phyloP scores from a whole-genome alignment of 2,888 invertebrate genomes.

The Ophioninae sp. region DNA sequence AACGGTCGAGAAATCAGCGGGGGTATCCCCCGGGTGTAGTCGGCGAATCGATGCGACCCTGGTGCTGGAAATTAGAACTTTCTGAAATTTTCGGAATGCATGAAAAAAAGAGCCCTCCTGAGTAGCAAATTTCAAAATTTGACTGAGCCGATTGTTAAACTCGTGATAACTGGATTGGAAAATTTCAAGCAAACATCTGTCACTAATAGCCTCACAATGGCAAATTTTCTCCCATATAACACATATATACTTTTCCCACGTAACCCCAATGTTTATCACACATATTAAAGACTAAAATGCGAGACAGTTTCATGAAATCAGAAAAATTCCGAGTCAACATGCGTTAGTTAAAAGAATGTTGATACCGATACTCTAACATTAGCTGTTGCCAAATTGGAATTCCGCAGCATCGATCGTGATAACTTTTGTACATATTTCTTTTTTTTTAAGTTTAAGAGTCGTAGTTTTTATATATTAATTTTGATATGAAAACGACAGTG shows the following conservation, averaged over 20 bases:
- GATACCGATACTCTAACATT: not conserved
- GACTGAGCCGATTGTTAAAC: no score
- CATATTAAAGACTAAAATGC: not conserved
- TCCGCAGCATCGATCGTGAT: not conserved
- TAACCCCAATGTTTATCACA: not conserved
- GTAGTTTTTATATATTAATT: not conserved
- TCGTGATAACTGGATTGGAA: no score
- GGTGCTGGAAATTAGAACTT: not conserved
- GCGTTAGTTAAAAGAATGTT: no score
- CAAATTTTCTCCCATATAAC: no score
- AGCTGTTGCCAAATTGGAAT: not conserved
- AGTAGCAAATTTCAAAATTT: no score
- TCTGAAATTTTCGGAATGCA: not conserved
- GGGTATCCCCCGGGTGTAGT: constrained; percentile 16
- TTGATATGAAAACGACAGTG: constrained; percentile 1
- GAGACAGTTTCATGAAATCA: not conserved
- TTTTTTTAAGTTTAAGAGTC: not conserved
- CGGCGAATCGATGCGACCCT: not conserved
- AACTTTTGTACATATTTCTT: not conserved
- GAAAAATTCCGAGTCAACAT: no score
- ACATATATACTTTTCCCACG: no score
- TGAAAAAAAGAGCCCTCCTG: not conserved
- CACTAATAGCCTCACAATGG: no score
- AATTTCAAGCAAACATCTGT: no score
- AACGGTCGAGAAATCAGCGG: not conserved